Conservation (phyloP, 2,797 vertebrate species). For the Clarias platycephalus region DNA sequence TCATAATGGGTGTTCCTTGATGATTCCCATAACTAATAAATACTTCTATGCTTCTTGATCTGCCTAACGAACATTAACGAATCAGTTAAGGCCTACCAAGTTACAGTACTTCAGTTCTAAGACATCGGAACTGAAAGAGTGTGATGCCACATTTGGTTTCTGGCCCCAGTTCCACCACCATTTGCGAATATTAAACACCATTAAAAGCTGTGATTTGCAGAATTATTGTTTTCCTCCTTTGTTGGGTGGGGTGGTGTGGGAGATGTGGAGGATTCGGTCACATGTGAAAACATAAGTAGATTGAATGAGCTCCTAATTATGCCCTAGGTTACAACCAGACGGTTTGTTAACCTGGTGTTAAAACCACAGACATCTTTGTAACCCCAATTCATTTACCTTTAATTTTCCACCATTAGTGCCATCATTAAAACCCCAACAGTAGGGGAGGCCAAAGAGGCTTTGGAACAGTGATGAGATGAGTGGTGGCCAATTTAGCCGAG, state of each 20-base stretch:
- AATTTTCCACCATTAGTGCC: constrained; percentile 31
- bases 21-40: no score
- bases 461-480: constrained; percentile 73
- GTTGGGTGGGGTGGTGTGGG: no score
- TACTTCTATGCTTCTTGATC: not conserved
- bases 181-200: not conserved
- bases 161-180: not conserved
- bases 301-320: constrained; percentile 1
- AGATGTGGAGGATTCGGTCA: not conserved
- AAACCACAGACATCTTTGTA: not conserved
- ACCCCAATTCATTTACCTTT: constrained; percentile 22
- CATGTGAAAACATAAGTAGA: not conserved
- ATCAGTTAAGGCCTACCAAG: not conserved
- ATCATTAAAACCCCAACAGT: constrained; percentile 50
- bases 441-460: constrained; percentile 60
- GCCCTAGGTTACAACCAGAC: constrained; percentile 17
- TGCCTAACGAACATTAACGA: not conserved
- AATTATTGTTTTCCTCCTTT: not conserved
- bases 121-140: not conserved
- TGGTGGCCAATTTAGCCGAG: constrained; percentile 71
- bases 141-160: not conserved
- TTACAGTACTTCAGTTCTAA: not conserved
- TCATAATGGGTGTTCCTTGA: no score
- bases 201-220: not conserved
- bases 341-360: constrained; percentile 17